Conservation (phyloP, 2,888 invertebrate genomes). For the Cerastis leucographa region DNA sequence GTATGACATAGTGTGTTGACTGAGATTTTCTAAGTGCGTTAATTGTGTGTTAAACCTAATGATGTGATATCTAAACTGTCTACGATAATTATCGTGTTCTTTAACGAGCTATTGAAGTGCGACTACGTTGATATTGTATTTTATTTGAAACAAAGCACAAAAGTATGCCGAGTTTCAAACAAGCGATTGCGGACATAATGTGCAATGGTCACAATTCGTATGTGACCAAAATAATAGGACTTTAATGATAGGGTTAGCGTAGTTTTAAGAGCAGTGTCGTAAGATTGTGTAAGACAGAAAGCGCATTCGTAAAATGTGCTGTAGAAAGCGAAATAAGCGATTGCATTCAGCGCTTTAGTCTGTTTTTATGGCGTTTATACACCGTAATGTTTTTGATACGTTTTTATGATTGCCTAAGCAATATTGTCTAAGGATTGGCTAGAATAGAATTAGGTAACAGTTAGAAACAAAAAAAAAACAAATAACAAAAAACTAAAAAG, state of each 20-base stretch:
- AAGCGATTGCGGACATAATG: conserved; percentile 37
- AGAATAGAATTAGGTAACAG: neutral
- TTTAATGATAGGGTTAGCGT: conserved; percentile 72
- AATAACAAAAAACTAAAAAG: neutral
- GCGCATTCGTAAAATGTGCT: conserved; percentile 73
- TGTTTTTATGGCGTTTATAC: conserved; percentile 50
- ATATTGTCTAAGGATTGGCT: conserved; percentile 16
- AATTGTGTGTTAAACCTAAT: conserved; percentile 43
- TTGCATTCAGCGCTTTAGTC: conserved; percentile 55
- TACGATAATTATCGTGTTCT: conserved; percentile 23
- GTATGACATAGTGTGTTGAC: conserved; percentile 47
- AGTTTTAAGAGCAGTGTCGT: conserved; percentile 70
- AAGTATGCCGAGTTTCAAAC: conserved; percentile 19
- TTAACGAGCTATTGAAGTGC: conserved; percentile 43
- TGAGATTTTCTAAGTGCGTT: conserved; percentile 42
- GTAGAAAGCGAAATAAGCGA: conserved; percentile 72
- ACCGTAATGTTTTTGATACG: conserved; percentile 29
- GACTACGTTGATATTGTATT: conserved; percentile 23
- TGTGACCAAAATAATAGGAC: conserved; percentile 75
- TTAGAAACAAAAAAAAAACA: neutral
- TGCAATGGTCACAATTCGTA: conserved; percentile 55
- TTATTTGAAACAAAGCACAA: conserved; percentile 31
- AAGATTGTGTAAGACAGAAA: conserved; percentile 77
- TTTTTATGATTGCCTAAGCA: conserved; percentile 16
- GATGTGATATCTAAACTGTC: conserved; percentile 18